Evolutionary conservation across 2,888 invertebrate species (phyloP).

Genomic region (Creontiades dilutus): DNA sequence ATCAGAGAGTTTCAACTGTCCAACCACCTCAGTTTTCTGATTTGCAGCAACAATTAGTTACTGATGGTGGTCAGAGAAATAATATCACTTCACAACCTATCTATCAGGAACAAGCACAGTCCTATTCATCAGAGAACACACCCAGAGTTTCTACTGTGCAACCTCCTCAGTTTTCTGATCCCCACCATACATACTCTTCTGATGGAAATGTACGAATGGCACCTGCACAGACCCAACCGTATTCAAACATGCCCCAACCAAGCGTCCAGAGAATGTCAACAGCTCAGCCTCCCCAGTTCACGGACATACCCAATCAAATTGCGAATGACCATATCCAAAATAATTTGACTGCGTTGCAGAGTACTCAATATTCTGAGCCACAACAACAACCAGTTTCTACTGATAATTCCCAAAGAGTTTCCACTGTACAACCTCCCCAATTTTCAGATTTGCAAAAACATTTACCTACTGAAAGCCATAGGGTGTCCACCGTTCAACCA

Average conservation of each 20-base stretch:
- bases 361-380: conserved; percentile 6
- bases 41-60: conserved; percentile 41
- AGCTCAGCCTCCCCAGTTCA: conserved; percentile 67
- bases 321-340: not conserved
- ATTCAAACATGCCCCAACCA: conserved; percentile 46
- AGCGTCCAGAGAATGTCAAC: conserved; percentile 69
- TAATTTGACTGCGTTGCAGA: not conserved
- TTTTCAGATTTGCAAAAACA: conserved; percentile 76
- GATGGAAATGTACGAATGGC: not conserved
- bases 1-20: conserved; percentile 53
- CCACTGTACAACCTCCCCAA: conserved; percentile 65
- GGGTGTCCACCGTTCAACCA: conserved; percentile 74
- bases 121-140: conserved; percentile 35
- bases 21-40: conserved; percentile 68
- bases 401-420: conserved; percentile 49
- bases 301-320: not conserved
- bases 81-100: not conserved
- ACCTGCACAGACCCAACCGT: conserved; percentile 18
- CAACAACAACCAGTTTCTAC: conserved; percentile 42
- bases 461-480: conserved; percentile 75
- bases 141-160: conserved; percentile 72
- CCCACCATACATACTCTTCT: conserved; percentile 13
- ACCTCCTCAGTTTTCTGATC: conserved; percentile 44
- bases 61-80: conserved; percentile 1
- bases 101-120: conserved; percentile 20